phyloP scores from a whole-genome alignment of 2,113 vertebrate genomes.

The Dromas ardeola region DNA sequence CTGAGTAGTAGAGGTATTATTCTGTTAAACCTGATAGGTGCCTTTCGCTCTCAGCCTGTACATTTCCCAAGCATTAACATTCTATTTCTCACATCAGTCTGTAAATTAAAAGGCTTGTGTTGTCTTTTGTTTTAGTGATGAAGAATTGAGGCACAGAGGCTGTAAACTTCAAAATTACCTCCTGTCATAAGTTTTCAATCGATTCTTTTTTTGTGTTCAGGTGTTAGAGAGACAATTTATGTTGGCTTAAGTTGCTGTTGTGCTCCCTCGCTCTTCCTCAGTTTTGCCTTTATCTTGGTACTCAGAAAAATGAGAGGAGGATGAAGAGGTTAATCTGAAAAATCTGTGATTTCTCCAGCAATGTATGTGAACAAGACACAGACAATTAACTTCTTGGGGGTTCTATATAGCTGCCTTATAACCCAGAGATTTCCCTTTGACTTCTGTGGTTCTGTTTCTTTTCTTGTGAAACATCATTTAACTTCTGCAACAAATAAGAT shows the following conservation, averaged over 20 bases:
- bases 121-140: neutral
- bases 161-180: neutral
- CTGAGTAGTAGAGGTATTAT: neutral
- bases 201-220: neutral
- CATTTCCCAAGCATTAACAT: rapidly evolving
- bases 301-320: neutral
- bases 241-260: neutral
- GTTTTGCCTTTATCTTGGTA: neutral
- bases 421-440: neutral
- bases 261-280: neutral
- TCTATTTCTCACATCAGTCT: neutral
- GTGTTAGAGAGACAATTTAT: neutral
- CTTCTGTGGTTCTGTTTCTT: neutral
- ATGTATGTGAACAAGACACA: neutral
- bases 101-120: neutral
- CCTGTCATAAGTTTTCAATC: neutral
- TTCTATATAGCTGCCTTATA: neutral
- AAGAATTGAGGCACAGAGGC: neutral
- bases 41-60: neutral
- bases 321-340: neutral
- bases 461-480: neutral
- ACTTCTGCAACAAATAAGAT: neutral
- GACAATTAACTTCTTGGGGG: neutral
- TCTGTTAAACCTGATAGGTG: neutral
- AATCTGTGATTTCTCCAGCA: neutral